Base-by-base conservation (phyloP, 2,113 vertebrate species). In the Redunca redunca region DNA sequence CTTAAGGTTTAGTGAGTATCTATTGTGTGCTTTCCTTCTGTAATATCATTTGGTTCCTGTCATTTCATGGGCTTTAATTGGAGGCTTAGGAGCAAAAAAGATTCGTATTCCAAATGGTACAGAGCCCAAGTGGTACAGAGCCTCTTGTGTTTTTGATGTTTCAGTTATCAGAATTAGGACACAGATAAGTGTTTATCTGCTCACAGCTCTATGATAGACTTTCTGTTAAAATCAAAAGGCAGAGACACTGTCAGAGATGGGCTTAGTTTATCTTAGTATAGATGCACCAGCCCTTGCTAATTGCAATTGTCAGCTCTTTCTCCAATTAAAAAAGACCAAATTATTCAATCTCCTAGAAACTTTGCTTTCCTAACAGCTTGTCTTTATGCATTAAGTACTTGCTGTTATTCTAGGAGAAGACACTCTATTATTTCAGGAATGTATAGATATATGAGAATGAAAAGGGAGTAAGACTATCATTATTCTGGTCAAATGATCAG, bases 161-260 rank as follows among this genome's bases (percentile, higher is more conserved):
- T 85, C n/a, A 58, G 83, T 91, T 80, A 48, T 92, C 88, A 67
- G 25, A 94, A 80, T 95, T 97, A 90, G 26, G 40, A 52, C 77
- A 57, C 78, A 87, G 62, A 16, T 58, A 95, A 89, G 5, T 80
- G 10, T 93, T 87, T 88, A 55, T 5, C 77, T 81, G 55, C 13
- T 90, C 28, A 91, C 14, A 67, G 14, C 83, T 89, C 67, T 89
- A 89, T 89, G 83, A 92, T 87, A 60, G 50, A 1, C 30, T 58
- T 85, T 89, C n/a, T 89, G 40, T 95, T 92, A 91, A 95, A 97
- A 87, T 92, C 2, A 96, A 88, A 96, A 96, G 60, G 23, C 52
- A 89, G 17, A 86, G 48, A 48, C 90, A 77, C 48, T 82, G n/a
- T 91, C 53, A 94, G 21, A 67, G 93, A 74, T 93, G 21, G 14